Percentiles rank a stretch among this genome's conserved stretches.
phyloP scores from a whole-genome alignment of 1,140 invertebrate genomes.

The Diabrotica undecimpunctata region DNA sequence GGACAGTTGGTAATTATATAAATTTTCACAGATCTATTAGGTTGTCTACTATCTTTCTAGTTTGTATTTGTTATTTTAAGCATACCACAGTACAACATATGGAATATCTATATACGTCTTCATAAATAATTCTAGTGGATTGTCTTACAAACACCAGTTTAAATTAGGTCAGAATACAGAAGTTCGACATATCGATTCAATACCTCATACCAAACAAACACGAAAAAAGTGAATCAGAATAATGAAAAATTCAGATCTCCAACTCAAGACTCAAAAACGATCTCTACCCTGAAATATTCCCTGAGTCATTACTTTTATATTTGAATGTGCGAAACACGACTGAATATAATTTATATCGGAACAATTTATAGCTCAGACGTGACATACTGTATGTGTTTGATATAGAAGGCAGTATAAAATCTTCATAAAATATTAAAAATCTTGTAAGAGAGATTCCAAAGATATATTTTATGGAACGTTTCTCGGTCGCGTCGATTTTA shows the following conservation, averaged over 20 bases:
- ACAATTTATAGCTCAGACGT: slow-evolving; percentile 20
- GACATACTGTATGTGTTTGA: slow-evolving; percentile 20
- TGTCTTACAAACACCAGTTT: background rate
- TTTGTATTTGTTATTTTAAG: too few relatives aligned
- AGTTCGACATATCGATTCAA: background rate
- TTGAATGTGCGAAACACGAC: slow-evolving; percentile 21
- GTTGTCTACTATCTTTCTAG: too few relatives aligned
- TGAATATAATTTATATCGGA: slow-evolving; percentile 13
- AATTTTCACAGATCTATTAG: too few relatives aligned
- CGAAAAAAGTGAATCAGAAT: background rate
- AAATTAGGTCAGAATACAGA: background rate
- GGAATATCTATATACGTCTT: too few relatives aligned
- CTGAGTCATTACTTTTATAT: slow-evolving; percentile 15
- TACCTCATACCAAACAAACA: background rate
- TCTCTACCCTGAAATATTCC: slow-evolving; percentile 12
- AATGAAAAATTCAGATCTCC: background rate
- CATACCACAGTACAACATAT: too few relatives aligned
- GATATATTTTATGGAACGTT: slow-evolving; percentile 5
- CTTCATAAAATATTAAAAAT: slow-evolving; percentile 21
- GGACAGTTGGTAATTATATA: too few relatives aligned
- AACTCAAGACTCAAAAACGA: background rate
- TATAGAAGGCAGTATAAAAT: slow-evolving; percentile 17
- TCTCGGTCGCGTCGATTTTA: background rate
- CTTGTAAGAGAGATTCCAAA: slow-evolving; percentile 14
- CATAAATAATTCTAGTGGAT: too few relatives aligned